Conservation (phyloP, 1,140 invertebrate species). For the Diachasmimorpha longicaudata region DNA sequence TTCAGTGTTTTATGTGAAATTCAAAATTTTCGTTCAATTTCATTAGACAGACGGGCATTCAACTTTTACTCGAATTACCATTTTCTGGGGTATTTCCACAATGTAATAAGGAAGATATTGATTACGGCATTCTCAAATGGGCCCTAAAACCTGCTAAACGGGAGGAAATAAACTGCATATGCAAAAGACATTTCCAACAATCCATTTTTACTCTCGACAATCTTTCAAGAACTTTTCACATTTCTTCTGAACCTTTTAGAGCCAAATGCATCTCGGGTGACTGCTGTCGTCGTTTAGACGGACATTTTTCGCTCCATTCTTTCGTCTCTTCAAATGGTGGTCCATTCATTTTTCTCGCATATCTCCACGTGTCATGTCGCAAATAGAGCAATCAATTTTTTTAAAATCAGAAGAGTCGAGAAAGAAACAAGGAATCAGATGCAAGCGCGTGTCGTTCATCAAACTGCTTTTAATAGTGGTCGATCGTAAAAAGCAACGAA, state of each 20-base stretch:
- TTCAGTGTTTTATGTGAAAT: too few species aligned
- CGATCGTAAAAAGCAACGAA: background rate
- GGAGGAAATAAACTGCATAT: too few species aligned
- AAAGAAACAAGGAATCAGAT: background rate
- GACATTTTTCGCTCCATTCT: background rate
- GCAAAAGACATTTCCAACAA: too few species aligned
- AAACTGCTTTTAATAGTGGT: background rate
- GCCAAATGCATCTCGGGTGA: background rate
- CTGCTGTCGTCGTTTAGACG: background rate
- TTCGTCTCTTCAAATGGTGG: background rate
- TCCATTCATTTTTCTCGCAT: background rate
- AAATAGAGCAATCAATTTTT: background rate
- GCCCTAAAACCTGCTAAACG: too few species aligned
- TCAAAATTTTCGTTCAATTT: too few species aligned
- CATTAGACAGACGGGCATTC: too few species aligned
- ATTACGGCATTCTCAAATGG: too few species aligned
- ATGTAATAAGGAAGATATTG: too few species aligned
- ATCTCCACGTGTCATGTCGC: background rate
- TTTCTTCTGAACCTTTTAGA: background rate
- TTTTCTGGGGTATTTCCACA: too few species aligned
- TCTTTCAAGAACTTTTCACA: background rate
- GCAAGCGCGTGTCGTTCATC: background rate
- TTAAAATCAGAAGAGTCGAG: background rate
- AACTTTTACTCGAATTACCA: too few species aligned
- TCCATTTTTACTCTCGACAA: background rate